Conservation (phyloP, 2,888 invertebrate species). For the Gandaritis pyraliata region DNA sequence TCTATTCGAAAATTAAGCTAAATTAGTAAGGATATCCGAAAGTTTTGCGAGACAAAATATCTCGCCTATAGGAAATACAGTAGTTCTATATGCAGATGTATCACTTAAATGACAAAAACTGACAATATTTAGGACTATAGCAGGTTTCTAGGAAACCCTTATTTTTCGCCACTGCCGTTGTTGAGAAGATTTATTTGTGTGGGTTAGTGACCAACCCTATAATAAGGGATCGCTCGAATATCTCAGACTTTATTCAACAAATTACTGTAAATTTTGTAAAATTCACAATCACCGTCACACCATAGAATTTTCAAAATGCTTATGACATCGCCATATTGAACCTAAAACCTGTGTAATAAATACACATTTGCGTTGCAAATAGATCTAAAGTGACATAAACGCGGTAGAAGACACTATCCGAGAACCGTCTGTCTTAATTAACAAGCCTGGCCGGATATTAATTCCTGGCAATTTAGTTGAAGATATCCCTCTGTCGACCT, state of each 20-base stretch:
- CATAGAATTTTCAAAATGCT: no score
- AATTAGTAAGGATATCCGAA: conserved; percentile 43
- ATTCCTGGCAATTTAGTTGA: conserved; percentile 60
- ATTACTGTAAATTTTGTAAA: no score
- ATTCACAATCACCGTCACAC: no score
- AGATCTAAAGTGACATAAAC: conserved; percentile 1
- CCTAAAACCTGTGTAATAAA: not conserved
- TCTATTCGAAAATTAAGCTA: conserved; percentile 39
- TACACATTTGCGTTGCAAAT: not conserved
- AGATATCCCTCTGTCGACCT: conserved; percentile 49
- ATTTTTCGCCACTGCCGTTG: no score
- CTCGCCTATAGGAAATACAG: not conserved
- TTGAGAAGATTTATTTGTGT: no score
- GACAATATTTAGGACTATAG: not conserved
- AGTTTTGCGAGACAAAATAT: conserved; percentile 31
- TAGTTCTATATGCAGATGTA: not conserved
- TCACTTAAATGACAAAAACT: conserved; percentile 1
- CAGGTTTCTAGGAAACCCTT: not conserved
- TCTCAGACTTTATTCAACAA: no score
- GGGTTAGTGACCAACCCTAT: no score
- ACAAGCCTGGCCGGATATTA: conserved; percentile 62
- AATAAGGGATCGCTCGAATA: no score
- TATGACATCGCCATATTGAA: not conserved
- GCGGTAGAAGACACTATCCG: conserved; percentile 40
- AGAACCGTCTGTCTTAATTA: conserved; percentile 59